phyloP scores from a whole-genome alignment of 2,888 invertebrate species.

The Rhamnusium bicolor region DNA sequence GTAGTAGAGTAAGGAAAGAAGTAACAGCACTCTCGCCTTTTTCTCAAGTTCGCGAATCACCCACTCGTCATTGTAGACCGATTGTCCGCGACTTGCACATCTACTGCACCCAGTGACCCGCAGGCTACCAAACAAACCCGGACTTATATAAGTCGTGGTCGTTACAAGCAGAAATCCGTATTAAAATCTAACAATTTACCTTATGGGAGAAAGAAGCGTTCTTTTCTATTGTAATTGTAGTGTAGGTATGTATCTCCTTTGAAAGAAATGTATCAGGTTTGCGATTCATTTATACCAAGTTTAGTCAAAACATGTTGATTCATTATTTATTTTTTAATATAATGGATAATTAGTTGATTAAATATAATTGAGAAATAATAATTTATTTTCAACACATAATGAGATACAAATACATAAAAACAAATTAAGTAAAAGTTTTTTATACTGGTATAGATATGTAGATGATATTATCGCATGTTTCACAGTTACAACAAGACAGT shows the following conservation, averaged over 20 bases:
- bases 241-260: conserved; percentile 18
- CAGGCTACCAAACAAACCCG: conserved; percentile 59
- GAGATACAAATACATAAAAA: too few species aligned
- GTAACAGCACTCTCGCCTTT: conserved; percentile 20
- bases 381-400: too few species aligned
- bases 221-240: conserved; percentile 23
- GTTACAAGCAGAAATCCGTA: conserved; percentile 18
- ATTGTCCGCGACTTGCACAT: conserved; percentile 50
- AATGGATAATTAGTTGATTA: too few species aligned
- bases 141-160: conserved; percentile 34
- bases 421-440: too few species aligned
- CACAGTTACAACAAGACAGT: too few species aligned
- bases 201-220: conserved; percentile 21
- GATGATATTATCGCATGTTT: too few species aligned
- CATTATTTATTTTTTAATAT: too few species aligned
- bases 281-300: background rate
- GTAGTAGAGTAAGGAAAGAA: conserved; percentile 14
- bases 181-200: conserved; percentile 14
- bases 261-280: conserved; percentile 21
- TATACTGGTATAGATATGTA: too few species aligned
- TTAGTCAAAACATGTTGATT: too few species aligned
- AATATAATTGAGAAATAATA: too few species aligned
- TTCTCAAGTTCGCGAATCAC: conserved; percentile 48
- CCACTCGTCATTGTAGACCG: conserved; percentile 58
- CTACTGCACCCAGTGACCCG: conserved; percentile 63